These are phyloP conservation scores for Sebastes variabilis DNA, from an alignment of 2,797 vertebrate genomes.

Conservation along the genomic window DNA sequence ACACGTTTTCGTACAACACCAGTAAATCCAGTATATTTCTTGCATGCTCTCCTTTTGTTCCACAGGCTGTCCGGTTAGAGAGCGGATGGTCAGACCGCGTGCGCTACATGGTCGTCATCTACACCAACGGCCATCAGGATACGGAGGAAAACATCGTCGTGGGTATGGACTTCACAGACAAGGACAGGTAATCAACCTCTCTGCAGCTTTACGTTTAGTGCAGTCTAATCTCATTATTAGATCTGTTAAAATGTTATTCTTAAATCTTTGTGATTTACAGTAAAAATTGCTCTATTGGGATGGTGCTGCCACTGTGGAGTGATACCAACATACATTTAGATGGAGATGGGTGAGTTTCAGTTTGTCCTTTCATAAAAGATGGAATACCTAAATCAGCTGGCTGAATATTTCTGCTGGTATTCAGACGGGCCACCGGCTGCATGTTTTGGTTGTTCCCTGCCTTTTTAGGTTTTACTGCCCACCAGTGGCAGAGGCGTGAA, in stretches of 20 bases:
- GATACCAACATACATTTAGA: conserved; percentile 97
- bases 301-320: conserved; percentile 97
- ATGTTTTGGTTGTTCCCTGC: neutral
- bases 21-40: neutral
- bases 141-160: conserved; percentile 95
- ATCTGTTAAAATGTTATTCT: neutral
- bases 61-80: conserved; percentile 93
- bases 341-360: conserved; percentile 92
- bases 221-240: neutral
- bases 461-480: conserved; percentile 34
- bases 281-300: conserved; percentile 93
- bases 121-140: conserved; percentile 93
- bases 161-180: conserved; percentile 95
- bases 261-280: conserved; percentile 58
- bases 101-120: conserved; percentile 97
- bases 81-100: conserved; percentile 92
- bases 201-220: neutral
- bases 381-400: neutral
- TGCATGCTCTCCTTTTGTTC: neutral
- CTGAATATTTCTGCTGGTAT: too few species aligned
- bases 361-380: neutral
- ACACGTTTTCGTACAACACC: neutral
- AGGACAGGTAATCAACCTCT: conserved; percentile 86
- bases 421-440: neutral
- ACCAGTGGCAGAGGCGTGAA: conserved; percentile 41